Conservation (phyloP, 2,113 vertebrate species). For the Anhinga anhinga region DNA sequence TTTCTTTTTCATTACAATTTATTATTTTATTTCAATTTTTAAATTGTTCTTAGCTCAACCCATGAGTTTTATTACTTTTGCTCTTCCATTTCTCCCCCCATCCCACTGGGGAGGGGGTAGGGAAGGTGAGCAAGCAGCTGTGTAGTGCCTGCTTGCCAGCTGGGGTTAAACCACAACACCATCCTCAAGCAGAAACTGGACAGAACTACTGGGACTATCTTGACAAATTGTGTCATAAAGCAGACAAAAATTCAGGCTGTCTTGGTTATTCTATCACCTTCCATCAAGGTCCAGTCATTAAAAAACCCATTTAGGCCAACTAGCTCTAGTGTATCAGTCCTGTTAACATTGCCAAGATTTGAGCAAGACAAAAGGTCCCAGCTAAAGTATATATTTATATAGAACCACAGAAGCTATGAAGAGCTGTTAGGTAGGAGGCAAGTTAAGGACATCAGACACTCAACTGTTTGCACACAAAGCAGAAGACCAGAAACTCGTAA, state of each 20-base stretch:
- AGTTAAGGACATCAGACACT: background rate
- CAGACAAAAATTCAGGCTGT: background rate
- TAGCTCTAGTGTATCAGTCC: background rate
- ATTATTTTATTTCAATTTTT: too few species aligned
- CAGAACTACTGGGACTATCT: background rate
- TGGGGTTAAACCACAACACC: too few species aligned
- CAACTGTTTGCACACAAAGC: background rate
- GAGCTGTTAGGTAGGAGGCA: background rate
- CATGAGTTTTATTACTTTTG: too few species aligned
- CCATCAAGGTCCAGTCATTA: background rate
- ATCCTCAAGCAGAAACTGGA: background rate
- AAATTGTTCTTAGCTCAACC: too few species aligned
- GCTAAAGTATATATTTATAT: fast-evolving
- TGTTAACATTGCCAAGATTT: background rate
- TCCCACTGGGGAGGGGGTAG: too few species aligned
- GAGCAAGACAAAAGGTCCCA: background rate
- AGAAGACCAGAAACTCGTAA: background rate
- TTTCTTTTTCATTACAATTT: too few species aligned
- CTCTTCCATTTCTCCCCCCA: too few species aligned
- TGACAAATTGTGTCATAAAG: background rate
- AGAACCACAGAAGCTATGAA: background rate
- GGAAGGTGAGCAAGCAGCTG: too few species aligned
- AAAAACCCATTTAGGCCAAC: background rate
- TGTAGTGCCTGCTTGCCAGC: too few species aligned
- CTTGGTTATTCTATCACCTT: background rate